phyloP scores from a whole-genome alignment of 2,888 invertebrate species.

The Sympetrum striolatum region DNA sequence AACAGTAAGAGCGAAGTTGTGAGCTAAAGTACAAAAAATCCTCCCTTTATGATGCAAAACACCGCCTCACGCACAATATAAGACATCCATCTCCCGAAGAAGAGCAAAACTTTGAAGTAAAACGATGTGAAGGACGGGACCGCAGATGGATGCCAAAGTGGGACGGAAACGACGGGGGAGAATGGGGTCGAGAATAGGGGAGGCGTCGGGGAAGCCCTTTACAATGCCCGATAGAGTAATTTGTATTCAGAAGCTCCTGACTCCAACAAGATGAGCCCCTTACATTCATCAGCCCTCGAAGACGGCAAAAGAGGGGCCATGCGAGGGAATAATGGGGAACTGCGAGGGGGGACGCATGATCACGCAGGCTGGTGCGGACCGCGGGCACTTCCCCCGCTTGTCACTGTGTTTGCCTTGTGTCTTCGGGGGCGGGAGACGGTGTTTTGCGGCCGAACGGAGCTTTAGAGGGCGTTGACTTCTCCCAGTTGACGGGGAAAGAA shows the following conservation, averaged over 20 bases:
- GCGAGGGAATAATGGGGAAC: background rate
- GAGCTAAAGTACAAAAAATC: no score
- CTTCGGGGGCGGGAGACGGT: background rate
- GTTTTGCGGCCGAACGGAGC: background rate
- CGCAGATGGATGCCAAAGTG: background rate
- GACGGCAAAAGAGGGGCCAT: background rate
- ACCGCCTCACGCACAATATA: no score
- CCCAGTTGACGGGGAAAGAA: background rate
- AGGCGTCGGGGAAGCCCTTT: slow-evolving; percentile 20
- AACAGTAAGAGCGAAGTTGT: no score
- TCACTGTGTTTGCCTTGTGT: background rate
- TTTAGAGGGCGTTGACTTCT: background rate
- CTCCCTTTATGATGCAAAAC: no score
- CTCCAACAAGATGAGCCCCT: slow-evolving; percentile 33
- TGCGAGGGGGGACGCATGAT: background rate
- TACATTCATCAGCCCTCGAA: slow-evolving; percentile 21
- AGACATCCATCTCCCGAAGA: no score
- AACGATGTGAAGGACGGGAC: background rate
- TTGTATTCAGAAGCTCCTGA: slow-evolving; percentile 31
- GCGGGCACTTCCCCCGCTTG: background rate
- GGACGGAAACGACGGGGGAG: background rate
- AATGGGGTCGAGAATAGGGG: background rate
- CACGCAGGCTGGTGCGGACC: background rate
- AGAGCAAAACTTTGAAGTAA: background rate
- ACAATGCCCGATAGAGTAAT: slow-evolving; percentile 41